Conservation (phyloP, 2,888 invertebrate species). For the Stegophylla sp. region DNA sequence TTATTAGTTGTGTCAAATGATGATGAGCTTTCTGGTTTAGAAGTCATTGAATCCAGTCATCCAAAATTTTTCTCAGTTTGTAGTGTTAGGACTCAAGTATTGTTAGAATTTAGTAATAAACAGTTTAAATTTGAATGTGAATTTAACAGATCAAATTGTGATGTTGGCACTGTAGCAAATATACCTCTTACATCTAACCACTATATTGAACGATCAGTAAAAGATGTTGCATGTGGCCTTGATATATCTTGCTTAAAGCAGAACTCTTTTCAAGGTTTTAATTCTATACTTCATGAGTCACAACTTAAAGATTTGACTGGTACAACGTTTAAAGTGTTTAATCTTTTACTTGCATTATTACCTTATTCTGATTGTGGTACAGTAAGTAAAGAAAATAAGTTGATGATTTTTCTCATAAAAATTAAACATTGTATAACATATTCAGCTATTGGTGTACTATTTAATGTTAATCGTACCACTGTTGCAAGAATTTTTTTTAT, state of each 20-base stretch:
- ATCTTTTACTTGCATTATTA: not conserved
- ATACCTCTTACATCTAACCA: not conserved
- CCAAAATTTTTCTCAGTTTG: not conserved
- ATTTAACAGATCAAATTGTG: not conserved
- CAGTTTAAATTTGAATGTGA: slow-evolving; percentile 7
- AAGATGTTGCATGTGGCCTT: slow-evolving; percentile 4
- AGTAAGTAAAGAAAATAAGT: not conserved
- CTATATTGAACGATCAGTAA: not conserved
- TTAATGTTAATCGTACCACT: not conserved
- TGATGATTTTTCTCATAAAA: not conserved
- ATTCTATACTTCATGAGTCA: not conserved
- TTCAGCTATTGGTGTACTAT: not conserved
- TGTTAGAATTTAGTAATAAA: not conserved
- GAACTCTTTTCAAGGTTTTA: not conserved
- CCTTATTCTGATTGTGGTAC: not conserved
- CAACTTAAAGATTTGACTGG: slow-evolving; percentile 8
- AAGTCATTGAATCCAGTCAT: not conserved
- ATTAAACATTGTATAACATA: not conserved
- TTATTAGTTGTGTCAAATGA: not conserved
- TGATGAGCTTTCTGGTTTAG: not conserved
- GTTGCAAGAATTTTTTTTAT: not conserved
- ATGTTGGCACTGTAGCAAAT: slow-evolving; percentile 19
- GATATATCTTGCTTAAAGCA: not conserved
- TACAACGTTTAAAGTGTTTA: slow-evolving; percentile 1
- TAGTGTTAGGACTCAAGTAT: not conserved